A percentile compares a stretch with the other conserved stretches of the same genome.
These are phyloP conservation scores for Elephas maximus DNA, from an alignment of 2,113 vertebrate species.

Conservation along the genomic window DNA sequence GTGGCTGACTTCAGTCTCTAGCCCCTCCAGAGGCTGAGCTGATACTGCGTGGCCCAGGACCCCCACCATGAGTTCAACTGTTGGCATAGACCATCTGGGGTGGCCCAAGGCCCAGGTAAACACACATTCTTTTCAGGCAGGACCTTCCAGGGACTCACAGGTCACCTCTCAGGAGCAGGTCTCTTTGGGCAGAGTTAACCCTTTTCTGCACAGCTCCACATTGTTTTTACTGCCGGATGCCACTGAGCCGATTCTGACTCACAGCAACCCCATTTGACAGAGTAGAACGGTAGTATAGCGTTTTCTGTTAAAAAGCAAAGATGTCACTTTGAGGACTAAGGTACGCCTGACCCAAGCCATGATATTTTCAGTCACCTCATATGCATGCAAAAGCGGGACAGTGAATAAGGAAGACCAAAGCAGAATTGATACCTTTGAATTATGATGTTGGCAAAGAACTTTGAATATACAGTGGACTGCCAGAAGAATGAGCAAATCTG, in stretches of 20 bases:
- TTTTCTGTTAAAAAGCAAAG: no score
- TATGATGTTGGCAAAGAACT: no score
- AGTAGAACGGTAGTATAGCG: background rate
- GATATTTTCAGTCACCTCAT: no score
- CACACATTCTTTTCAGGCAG: background rate
- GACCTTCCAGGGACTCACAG: background rate
- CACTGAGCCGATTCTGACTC: background rate
- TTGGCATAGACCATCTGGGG: background rate
- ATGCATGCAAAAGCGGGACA: no score
- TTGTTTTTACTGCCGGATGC: background rate
- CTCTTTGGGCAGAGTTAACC: background rate
- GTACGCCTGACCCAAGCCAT: no score
- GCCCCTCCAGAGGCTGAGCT: background rate
- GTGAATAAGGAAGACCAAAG: no score
- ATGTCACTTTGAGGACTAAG: no score
- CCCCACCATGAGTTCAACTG: background rate
- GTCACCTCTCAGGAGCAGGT: background rate
- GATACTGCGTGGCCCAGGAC: background rate
- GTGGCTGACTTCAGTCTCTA: background rate
- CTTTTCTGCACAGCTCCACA: background rate
- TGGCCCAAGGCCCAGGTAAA: background rate
- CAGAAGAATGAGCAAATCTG: no score
- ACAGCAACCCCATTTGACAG: background rate
- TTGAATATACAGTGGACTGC: no score
- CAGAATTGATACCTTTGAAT: no score